These are phyloP conservation scores for Zaprionus africanus DNA, from an alignment of 1,140 invertebrate species.

Conservation along the genomic window DNA sequence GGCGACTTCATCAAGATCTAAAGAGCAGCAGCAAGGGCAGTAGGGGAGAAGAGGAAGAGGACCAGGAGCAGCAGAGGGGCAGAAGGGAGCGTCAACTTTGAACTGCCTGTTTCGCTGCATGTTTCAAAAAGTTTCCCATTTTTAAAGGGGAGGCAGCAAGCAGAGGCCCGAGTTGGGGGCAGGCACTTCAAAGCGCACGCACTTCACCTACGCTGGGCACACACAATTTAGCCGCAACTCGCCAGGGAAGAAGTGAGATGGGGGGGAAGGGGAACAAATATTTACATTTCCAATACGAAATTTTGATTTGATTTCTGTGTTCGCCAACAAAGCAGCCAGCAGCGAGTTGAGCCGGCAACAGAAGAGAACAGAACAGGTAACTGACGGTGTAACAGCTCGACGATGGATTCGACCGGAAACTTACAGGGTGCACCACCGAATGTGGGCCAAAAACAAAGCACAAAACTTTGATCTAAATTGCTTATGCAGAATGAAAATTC, in stretches of 20 bases:
- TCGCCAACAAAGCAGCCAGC: slow-evolving; percentile 43
- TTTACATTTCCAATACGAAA: slow-evolving; percentile 79
- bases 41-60: no score
- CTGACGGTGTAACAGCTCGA: slow-evolving; percentile 42
- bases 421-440: slow-evolving; percentile 17
- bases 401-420: slow-evolving; percentile 40
- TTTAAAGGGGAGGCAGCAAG: no score
- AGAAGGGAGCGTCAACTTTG: slow-evolving; percentile 59
- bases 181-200: slow-evolving; percentile 75
- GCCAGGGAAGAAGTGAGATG: neutral
- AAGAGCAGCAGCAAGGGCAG: neutral
- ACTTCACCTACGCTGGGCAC: slow-evolving; percentile 61
- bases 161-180: neutral
- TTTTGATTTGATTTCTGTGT: slow-evolving; percentile 72
- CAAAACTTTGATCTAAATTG: slow-evolving; percentile 22
- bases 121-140: slow-evolving; percentile 20
- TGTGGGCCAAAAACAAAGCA: slow-evolving; percentile 9
- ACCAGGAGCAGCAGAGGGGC: neutral
- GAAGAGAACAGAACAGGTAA: slow-evolving; percentile 46
- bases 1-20: slow-evolving; percentile 40
- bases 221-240: slow-evolving; percentile 50
- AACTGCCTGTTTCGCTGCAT: slow-evolving; percentile 53
- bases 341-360: slow-evolving; percentile 16
- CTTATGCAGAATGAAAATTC: neutral
- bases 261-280: slow-evolving; percentile 56